Conservation (phyloP, 2,797 vertebrate species). For the Peromyscus aztecus region DNA sequence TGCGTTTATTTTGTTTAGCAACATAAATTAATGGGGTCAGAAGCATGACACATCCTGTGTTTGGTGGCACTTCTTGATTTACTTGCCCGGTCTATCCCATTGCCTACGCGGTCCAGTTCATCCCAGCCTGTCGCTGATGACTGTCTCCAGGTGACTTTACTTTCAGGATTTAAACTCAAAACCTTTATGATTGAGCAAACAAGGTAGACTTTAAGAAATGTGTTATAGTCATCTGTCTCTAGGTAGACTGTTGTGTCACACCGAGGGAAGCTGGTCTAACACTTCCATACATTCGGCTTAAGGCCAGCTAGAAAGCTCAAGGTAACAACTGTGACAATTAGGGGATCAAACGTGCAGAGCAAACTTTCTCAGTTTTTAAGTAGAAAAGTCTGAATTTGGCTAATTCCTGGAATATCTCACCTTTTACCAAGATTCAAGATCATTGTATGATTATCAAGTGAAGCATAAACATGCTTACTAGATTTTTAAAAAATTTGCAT, state of each 20-base stretch:
- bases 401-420: not conserved
- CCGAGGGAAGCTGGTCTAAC: not conserved
- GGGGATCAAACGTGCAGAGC: slow-evolving; percentile 17
- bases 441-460: not conserved
- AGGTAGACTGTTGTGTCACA: not conserved
- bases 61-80: slow-evolving; percentile 44
- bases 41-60: slow-evolving; percentile 33
- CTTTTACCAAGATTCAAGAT: not conserved
- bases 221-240: not conserved
- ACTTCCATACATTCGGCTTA: not conserved
- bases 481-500: not conserved
- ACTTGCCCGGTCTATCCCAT: not conserved
- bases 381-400: slow-evolving; percentile 24
- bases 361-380: not conserved
- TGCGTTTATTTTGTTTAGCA: slow-evolving; percentile 64
- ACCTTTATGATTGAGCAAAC: not conserved
- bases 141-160: not conserved
- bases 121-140: not conserved
- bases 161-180: slow-evolving; percentile 53
- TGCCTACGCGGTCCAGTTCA: not conserved
- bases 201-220: not conserved
- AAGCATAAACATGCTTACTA: not conserved
- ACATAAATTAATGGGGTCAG: slow-evolving; percentile 64
- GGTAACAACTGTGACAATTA: slow-evolving; percentile 8
- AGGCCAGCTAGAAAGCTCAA: slow-evolving; percentile 39